Percentiles rank a stretch among this genome's conserved stretches.
These are phyloP conservation scores for Toxonevra muliebris DNA, from an alignment of 2,888 invertebrate genomes.

Conservation along the genomic window DNA sequence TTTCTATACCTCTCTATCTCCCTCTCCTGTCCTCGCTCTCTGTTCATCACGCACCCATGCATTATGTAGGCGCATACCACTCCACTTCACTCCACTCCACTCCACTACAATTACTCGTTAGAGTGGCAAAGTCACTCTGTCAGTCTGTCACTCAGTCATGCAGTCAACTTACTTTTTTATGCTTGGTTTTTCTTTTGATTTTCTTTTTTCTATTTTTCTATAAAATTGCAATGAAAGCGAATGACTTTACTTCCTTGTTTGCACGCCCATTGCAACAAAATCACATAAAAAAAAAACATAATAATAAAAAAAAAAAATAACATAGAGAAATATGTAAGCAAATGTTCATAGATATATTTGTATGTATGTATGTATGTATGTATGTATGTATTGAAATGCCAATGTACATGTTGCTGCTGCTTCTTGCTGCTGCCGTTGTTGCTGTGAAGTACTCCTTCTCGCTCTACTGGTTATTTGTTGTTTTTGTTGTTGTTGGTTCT, in stretches of 20 bases:
- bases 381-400: not conserved
- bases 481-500: conserved; percentile 1
- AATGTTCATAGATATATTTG: conserved; percentile 11
- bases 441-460: not conserved
- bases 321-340: conserved; percentile 14
- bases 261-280: not conserved
- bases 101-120: not conserved
- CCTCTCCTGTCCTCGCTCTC: no score
- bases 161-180: conserved; percentile 1
- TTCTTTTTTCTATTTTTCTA: not conserved
- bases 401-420: not conserved
- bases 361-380: conserved; percentile 1
- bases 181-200: conserved; percentile 21
- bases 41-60: no score
- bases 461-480: not conserved
- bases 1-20: no score
- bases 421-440: not conserved
- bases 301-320: not conserved
- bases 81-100: no score
- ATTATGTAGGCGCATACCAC: no score
- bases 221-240: conserved; percentile 12
- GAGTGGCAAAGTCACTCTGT: conserved; percentile 4
- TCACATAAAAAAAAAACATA: not conserved
- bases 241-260: conserved; percentile 6
- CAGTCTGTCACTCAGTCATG: conserved; percentile 13